These are phyloP conservation scores for Apeira syringaria DNA, from an alignment of 2,888 invertebrate genomes.

Conservation along the genomic window DNA sequence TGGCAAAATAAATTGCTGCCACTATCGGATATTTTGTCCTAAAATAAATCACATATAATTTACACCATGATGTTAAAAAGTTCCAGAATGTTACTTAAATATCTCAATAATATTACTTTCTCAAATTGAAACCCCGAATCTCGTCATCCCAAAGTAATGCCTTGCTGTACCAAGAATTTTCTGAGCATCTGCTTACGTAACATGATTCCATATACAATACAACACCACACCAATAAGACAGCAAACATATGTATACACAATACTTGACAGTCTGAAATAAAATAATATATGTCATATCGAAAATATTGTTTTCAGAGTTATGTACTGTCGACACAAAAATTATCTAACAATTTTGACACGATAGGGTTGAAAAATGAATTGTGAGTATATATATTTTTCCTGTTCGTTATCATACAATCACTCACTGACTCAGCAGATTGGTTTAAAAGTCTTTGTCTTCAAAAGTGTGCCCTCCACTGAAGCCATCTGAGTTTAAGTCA, in stretches of 20 bases:
- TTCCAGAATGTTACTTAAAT: neutral
- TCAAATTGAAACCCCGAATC: conserved; percentile 22
- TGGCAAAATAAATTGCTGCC: conserved; percentile 73
- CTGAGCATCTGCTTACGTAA: conserved; percentile 70
- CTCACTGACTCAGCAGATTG: too few species aligned
- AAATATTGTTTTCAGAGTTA: too few species aligned
- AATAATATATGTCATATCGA: too few species aligned
- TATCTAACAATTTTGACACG: too few species aligned
- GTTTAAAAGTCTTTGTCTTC: too few species aligned
- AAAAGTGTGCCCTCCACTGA: too few species aligned
- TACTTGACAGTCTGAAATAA: conserved; percentile 67
- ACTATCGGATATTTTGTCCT: conserved; percentile 62
- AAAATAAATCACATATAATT: conserved; percentile 24
- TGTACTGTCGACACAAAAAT: too few species aligned
- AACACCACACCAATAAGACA: conserved; percentile 81
- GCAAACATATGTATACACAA: conserved; percentile 65
- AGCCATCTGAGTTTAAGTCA: too few species aligned
- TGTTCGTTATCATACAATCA: too few species aligned
- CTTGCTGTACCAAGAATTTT: conserved; percentile 75
- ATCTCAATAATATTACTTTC: conserved; percentile 45
- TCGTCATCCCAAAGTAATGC: conserved; percentile 55
- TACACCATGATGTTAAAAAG: neutral
- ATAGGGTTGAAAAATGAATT: too few species aligned
- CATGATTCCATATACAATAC: conserved; percentile 78
- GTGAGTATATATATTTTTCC: too few species aligned